Base-by-base conservation (phyloP, 2,797 vertebrate genomes). In the Pangasius larnaudii region DNA sequence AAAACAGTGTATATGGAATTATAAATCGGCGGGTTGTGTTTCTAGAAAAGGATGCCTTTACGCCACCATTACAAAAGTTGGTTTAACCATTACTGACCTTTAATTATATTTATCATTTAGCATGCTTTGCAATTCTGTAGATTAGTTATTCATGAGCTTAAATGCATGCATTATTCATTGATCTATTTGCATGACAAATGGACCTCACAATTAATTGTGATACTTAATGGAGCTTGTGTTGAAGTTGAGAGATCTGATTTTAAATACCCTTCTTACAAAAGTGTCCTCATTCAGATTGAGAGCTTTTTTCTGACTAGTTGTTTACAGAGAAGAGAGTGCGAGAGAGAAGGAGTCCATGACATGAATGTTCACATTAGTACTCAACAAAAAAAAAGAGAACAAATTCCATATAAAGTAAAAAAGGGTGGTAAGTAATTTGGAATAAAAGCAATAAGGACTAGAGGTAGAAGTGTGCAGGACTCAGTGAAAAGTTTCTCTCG, bases 51-150 rank as follows among this genome's bases (percentile, higher is more conserved):
- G 36, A 78, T 49, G 74, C 9, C 56, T 46, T n/a, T 72, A 65
- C 65, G 58, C 69, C 53, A 78, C 77, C 71, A 83, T 86, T 90
- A 87, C 33, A 88, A 85, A 90, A 86, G 88, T 89, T 92, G 89
- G 82, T 89, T 74, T 91, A 91, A 92, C 88, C 87, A 87, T 89
- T 89, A 92, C 91, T 90, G 91, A 91, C 92, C 88, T 92, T 91
- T 91, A 89, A 91, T 92, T 92, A 85, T 87, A 92, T 93, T 91
- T 92, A 88, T 89, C 83, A 91, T 91, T 91, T 86, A 89, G 92
- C 89, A 80, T 67, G 88, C 89, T 93, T 88, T 88, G 88, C 87
- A 88, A 92, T 91, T 90, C 87, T 83, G 86, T 86, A 91, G 89
- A 93, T 93, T 85, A 89, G 87, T 87, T 93, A 92, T 92, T 93